Evolutionary conservation across 1,140 invertebrate species (phyloP), one percentile per base, ranked within the genome.

Genomic region (Sycophila sp.): DNA sequence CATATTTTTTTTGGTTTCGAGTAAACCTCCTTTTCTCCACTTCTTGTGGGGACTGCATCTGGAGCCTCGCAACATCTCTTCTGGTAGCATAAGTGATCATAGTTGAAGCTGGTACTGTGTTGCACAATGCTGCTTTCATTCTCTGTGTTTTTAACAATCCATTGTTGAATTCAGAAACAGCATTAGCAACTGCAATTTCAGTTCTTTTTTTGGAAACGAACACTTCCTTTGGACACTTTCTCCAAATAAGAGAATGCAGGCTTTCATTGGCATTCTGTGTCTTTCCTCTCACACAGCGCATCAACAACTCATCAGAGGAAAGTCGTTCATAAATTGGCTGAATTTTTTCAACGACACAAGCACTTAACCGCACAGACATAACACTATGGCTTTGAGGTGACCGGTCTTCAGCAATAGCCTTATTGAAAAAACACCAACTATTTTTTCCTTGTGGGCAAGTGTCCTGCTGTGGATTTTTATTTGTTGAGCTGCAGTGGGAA

Each of bases 211-310:
- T 70, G 28, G 32, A 56, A 49, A 72, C 71, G 63, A 77, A 78
- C 15, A 63, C 55, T 64, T 72, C 56, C 42, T 79, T 79, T 34
- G 73, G 74, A 55, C 71, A 63, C 38, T 53, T 69, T 17, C 63
- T 56, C 76, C 75, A 77, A 58, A 78, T 75, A 40, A 75, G 30
- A 42, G 42, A 64, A 66, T 78, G 72, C 11, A 78, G 42, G 45
- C 66, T 67, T 49, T 76, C 75, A 66, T 74, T 76, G 1, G 62
- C 53, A 38, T 78, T 78, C 47, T 78, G 73, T 7, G 68, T 75
- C 15, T 63, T 66, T 10, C 70, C 72, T 30, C 47, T 58, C 3
- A 72, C 34, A 58, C 73, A 76, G 28, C 73, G 69, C 71, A 72
- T 22, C 2, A 76, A 47, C 8, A 76, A 60, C 17, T 62, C 24